A percentile compares a stretch with the other conserved stretches of the same genome.
phyloP scores from a whole-genome alignment of 1,140 invertebrate genomes.

The Lordiphosa stackelbergi region DNA sequence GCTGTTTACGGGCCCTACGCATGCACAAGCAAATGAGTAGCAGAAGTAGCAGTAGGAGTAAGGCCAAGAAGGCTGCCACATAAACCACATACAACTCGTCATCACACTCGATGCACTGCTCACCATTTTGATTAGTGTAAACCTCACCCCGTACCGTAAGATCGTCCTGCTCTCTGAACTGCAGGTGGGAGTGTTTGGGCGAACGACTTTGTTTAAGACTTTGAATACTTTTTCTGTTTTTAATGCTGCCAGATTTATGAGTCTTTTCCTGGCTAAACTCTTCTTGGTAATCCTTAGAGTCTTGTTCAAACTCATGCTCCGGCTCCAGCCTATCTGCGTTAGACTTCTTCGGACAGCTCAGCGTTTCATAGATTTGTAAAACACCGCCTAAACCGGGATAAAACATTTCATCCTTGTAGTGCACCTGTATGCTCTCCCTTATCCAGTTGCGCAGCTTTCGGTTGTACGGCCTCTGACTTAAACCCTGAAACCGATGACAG shows the following conservation, averaged over 20 bases:
- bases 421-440: slow-evolving; percentile 47
- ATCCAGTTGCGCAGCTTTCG: slow-evolving; percentile 57
- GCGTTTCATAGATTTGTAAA: slow-evolving; percentile 50
- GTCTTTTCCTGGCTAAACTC: not conserved
- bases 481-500: slow-evolving; percentile 60
- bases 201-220: slow-evolving; percentile 30
- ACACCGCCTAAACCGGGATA: slow-evolving; percentile 73
- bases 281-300: slow-evolving; percentile 19
- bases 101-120: slow-evolving; percentile 41
- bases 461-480: slow-evolving; percentile 46
- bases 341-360: slow-evolving; percentile 9
- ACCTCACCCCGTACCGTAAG: not conserved
- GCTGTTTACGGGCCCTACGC: slow-evolving; percentile 8
- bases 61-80: slow-evolving; percentile 28
- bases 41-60: slow-evolving; percentile 37
- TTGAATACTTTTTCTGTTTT: not conserved
- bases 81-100: slow-evolving; percentile 26
- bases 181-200: not conserved
- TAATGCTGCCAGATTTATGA: not conserved
- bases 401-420: slow-evolving; percentile 63
- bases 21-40: slow-evolving; percentile 48
- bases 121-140: not conserved
- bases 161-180: not conserved
- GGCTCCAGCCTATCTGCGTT: not conserved
- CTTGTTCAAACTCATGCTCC: not conserved